These are phyloP conservation scores for Aratinga solstitialis DNA, from an alignment of 2,797 vertebrate genomes.

Conservation along the genomic window DNA sequence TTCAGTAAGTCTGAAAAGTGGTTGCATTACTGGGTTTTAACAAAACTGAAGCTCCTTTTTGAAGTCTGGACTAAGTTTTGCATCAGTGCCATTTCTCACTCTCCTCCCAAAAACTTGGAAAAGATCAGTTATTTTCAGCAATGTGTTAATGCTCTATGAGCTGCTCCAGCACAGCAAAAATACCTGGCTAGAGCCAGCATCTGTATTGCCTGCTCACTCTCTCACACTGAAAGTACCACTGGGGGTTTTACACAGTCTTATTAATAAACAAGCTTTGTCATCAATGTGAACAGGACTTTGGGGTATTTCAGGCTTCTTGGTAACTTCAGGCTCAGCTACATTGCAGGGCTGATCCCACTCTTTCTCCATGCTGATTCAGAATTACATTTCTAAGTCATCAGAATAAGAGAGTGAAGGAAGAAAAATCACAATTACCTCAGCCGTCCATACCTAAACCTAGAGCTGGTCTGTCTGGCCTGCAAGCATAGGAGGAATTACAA, in stretches of 20 bases:
- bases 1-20: not conserved
- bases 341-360: not conserved
- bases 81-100: not conserved
- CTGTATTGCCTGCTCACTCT: rapidly evolving
- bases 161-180: not conserved
- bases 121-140: not conserved
- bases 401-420: not conserved
- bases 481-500: not conserved
- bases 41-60: not conserved
- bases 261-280: not conserved
- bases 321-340: not conserved
- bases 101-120: not conserved
- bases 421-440: not conserved
- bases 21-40: not conserved
- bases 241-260: not conserved
- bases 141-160: not conserved
- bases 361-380: not conserved
- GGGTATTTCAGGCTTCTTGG: not conserved
- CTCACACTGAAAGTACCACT: not conserved
- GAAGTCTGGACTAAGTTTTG: not conserved
- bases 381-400: not conserved
- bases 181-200: not conserved
- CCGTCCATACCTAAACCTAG: not conserved
- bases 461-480: not conserved
- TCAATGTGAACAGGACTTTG: not conserved